Conservation (phyloP, 2,113 vertebrate genomes). For the Cavia porcellus region DNA sequence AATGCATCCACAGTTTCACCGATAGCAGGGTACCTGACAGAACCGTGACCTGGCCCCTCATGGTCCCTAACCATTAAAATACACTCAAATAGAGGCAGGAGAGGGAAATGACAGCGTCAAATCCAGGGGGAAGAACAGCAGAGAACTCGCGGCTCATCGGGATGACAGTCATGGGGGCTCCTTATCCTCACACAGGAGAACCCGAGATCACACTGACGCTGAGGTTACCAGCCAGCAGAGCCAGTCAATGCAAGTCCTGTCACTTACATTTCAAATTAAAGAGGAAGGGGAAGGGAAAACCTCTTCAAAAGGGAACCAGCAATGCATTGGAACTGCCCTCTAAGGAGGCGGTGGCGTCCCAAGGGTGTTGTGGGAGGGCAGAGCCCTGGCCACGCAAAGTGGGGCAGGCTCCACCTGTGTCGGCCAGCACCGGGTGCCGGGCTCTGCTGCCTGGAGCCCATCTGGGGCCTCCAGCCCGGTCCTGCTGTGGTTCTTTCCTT, state of each 20-base stretch:
- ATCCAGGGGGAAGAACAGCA: background rate
- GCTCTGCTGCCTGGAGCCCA: rapidly evolving
- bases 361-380: rapidly evolving
- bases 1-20: background rate
- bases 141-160: background rate
- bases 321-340: rapidly evolving
- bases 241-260: rapidly evolving
- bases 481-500: background rate
- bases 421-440: too few species aligned
- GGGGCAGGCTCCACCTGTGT: background rate
- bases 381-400: rapidly evolving
- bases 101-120: background rate
- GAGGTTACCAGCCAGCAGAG: background rate
- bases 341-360: rapidly evolving
- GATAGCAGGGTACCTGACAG: too few species aligned
- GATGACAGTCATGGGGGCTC: rapidly evolving
- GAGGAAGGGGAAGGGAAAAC: rapidly evolving
- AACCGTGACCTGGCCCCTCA: background rate
- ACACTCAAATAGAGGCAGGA: background rate
- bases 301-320: rapidly evolving
- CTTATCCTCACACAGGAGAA: rapidly evolving
- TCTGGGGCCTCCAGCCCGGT: rapidly evolving
- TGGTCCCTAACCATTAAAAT: too few species aligned
- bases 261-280: background rate
- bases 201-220: rapidly evolving